phyloP scores from a whole-genome alignment of 2,113 vertebrate genomes.

The Cyphomyrus plagiostoma region DNA sequence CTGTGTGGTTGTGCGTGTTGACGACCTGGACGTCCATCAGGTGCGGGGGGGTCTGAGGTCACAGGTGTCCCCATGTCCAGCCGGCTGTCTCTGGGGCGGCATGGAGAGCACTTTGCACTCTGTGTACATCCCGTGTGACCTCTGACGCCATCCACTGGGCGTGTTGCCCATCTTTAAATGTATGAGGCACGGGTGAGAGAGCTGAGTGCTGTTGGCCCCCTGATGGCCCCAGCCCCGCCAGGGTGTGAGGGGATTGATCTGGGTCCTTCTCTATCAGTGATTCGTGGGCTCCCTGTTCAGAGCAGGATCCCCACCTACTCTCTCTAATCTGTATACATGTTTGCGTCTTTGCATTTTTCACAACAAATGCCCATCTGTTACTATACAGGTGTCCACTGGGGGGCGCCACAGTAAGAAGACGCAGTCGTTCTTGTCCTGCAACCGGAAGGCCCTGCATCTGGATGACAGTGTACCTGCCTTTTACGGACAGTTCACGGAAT shows the following conservation, averaged over 20 bases:
- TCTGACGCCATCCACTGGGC: background rate
- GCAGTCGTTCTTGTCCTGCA: slow-evolving; percentile 82
- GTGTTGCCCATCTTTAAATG: background rate
- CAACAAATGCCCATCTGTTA: background rate
- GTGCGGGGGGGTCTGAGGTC: slow-evolving; percentile 42
- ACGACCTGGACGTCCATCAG: slow-evolving; percentile 92
- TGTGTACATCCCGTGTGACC: too few species aligned
- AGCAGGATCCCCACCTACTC: background rate
- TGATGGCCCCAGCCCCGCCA: background rate
- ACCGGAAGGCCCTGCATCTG: slow-evolving; percentile 70
- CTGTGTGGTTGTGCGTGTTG: slow-evolving; percentile 79
- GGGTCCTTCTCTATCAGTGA: background rate
- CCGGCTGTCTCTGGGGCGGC: background rate
- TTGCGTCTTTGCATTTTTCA: background rate
- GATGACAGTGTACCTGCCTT: slow-evolving; percentile 77
- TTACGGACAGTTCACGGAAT: slow-evolving; percentile 92
- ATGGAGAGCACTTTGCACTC: background rate
- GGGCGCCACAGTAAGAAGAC: slow-evolving; percentile 85
- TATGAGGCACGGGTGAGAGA: background rate
- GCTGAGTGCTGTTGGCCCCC: background rate
- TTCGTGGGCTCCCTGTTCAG: background rate
- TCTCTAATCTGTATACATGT: background rate
- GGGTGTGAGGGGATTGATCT: background rate
- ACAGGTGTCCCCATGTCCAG: background rate
- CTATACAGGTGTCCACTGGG: slow-evolving; percentile 81